Evolutionary conservation across 2,113 vertebrate species (phyloP).

Genomic region (Nematolebias whitei): DNA sequence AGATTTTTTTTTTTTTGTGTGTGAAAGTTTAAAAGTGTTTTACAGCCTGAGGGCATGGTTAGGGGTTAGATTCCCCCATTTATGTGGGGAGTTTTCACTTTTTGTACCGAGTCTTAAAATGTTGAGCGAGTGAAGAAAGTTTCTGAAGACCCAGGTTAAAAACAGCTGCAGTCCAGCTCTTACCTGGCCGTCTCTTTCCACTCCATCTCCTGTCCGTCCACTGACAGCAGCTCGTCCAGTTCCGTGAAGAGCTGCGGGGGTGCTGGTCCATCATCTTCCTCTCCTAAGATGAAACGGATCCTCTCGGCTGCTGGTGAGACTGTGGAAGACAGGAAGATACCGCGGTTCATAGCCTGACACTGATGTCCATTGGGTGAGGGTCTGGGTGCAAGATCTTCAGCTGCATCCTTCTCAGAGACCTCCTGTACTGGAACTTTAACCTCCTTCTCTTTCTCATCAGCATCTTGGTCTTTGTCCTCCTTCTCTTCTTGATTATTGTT

Average conservation of each 20-base stretch:
- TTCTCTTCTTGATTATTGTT: slow-evolving; percentile 74
- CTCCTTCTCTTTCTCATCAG: slow-evolving; percentile 47
- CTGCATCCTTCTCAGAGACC: slow-evolving; percentile 73
- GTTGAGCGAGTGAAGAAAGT: not conserved
- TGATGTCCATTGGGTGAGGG: slow-evolving; percentile 61
- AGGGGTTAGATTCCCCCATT: too few relatives aligned
- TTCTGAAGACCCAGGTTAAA: not conserved
- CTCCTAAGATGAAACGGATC: slow-evolving; percentile 95
- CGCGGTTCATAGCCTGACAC: slow-evolving; percentile 83
- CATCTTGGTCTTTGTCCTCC: slow-evolving; percentile 53
- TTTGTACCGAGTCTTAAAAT: not conserved
- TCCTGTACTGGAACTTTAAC: slow-evolving; percentile 71
- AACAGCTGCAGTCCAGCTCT: slow-evolving; percentile 27
- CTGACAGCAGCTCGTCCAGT: slow-evolving; percentile 92
- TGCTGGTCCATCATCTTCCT: slow-evolving; percentile 93
- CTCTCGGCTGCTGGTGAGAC: slow-evolving; percentile 95
- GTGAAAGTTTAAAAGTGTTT: too few relatives aligned
- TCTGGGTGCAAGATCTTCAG: slow-evolving; percentile 63
- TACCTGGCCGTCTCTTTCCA: slow-evolving; percentile 99
- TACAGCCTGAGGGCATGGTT: not conserved
- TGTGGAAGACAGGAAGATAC: slow-evolving; percentile 91
- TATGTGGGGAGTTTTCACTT: too few relatives aligned
- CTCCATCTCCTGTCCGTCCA: slow-evolving; percentile 98
- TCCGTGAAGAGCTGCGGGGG: slow-evolving; percentile 98
- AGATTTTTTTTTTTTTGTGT: too few relatives aligned